Conservation (phyloP, 2,113 vertebrate genomes). For the Trochalopteron elliotii region DNA sequence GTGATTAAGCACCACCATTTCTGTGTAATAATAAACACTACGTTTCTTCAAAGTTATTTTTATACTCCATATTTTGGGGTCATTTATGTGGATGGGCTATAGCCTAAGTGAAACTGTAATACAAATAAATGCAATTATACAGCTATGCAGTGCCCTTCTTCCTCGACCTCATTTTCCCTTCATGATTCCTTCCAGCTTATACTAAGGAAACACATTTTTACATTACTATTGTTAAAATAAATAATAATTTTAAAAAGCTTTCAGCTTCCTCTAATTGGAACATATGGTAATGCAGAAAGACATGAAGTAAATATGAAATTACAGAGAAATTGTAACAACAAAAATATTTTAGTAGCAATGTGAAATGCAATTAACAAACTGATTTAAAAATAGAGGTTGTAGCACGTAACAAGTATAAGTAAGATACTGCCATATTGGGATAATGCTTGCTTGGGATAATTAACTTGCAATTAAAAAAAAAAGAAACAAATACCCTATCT, state of each 20-base stretch:
- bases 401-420: background rate
- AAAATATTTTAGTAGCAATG: background rate
- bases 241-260: background rate
- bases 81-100: background rate
- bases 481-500: background rate
- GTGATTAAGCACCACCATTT: background rate
- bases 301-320: background rate
- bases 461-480: background rate
- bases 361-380: background rate
- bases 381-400: background rate
- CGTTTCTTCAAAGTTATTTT: background rate
- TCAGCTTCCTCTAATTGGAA: background rate
- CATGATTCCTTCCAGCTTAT: background rate
- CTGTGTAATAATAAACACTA: background rate
- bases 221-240: background rate
- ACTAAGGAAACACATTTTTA: background rate
- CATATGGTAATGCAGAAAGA: background rate
- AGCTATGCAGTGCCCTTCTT: background rate
- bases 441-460: no score
- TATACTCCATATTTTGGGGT: background rate
- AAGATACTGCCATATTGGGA: background rate
- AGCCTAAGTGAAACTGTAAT: background rate
- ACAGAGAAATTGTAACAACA: background rate
- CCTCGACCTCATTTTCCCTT: background rate
- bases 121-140: background rate